These are phyloP conservation scores for Silurus aristotelis DNA, from an alignment of 2,797 vertebrate genomes.

Conservation along the genomic window DNA sequence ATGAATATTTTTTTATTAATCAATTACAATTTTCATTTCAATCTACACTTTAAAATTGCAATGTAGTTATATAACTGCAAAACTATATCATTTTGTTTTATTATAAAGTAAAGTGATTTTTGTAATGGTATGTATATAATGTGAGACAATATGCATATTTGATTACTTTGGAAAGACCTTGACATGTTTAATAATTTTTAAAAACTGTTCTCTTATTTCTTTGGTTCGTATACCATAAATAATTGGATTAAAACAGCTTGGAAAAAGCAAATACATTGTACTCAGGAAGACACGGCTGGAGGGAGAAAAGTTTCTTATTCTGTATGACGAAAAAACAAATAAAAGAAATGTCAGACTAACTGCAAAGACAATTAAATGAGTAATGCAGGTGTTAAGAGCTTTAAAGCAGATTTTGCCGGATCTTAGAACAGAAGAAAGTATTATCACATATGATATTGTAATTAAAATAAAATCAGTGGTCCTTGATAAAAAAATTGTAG, in stretches of 20 bases:
- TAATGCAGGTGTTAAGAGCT: conserved; percentile 65
- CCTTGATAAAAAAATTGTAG: too few relatives aligned
- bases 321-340: conserved; percentile 60
- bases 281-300: conserved; percentile 38
- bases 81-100: not conserved
- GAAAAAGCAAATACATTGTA: conserved; percentile 51
- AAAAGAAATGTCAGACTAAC: conserved; percentile 55
- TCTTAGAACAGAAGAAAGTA: conserved; percentile 59
- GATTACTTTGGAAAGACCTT: conserved; percentile 8
- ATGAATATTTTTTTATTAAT: not conserved
- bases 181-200: conserved; percentile 2
- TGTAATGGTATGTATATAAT: not conserved
- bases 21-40: not conserved
- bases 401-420: conserved; percentile 53
- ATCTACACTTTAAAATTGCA: not conserved
- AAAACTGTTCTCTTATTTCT: conserved; percentile 52
- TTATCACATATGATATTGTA: conserved; percentile 60
- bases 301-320: conserved; percentile 54
- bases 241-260: conserved; percentile 51
- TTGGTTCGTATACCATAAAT: conserved; percentile 59
- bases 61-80: not conserved
- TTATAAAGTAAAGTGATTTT: not conserved
- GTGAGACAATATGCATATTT: not conserved
- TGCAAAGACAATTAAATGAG: conserved; percentile 66
- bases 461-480: conserved; percentile 63